Evolutionary conservation across 2,797 vertebrate species (phyloP).

Genomic region (Cirrhinus molitorella): DNA sequence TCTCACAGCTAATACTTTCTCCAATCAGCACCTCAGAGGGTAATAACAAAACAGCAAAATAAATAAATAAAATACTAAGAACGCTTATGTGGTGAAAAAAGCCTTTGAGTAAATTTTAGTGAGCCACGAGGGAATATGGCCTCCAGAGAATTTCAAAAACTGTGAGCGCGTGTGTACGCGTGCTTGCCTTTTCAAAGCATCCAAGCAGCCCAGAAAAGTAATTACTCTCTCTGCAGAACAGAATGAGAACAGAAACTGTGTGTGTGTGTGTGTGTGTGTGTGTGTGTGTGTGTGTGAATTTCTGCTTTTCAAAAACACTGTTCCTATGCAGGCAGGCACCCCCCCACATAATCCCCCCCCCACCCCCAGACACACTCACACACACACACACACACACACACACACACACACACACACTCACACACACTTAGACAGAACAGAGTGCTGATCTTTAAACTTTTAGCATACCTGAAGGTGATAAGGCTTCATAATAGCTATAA

Average conservation of each 20-base stretch:
- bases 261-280: slow-evolving; percentile 8
- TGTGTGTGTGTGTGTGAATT: not conserved
- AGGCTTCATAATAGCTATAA: slow-evolving; percentile 22
- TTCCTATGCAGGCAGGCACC: not conserved
- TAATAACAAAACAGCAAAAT: slow-evolving; percentile 43
- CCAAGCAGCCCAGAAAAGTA: slow-evolving; percentile 55
- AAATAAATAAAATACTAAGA: slow-evolving; percentile 48
- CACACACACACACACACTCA: not conserved
- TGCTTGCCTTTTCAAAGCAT: slow-evolving; percentile 50
- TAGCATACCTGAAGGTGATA: slow-evolving; percentile 43
- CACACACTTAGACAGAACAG: slow-evolving; percentile 7
- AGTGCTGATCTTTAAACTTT: slow-evolving; percentile 36
- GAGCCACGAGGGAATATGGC: slow-evolving; percentile 46
- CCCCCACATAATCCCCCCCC: too few relatives aligned
- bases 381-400: not conserved
- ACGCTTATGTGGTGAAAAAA: slow-evolving; percentile 42
- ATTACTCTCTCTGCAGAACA: slow-evolving; percentile 55
- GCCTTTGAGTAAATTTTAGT: slow-evolving; percentile 54
- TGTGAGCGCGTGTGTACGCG: slow-evolving; percentile 8
- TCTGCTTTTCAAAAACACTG: slow-evolving; percentile 33
- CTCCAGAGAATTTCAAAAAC: slow-evolving; percentile 49
- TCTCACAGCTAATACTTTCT: slow-evolving; percentile 33
- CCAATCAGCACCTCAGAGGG: slow-evolving; percentile 45
- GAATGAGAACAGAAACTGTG: slow-evolving; percentile 50
- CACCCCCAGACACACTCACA: too few relatives aligned